Evolutionary conservation across 2,113 vertebrate genomes (phyloP), one percentile per base, ranked within the genome.

Genomic region (Tupaia chinensis): DNA sequence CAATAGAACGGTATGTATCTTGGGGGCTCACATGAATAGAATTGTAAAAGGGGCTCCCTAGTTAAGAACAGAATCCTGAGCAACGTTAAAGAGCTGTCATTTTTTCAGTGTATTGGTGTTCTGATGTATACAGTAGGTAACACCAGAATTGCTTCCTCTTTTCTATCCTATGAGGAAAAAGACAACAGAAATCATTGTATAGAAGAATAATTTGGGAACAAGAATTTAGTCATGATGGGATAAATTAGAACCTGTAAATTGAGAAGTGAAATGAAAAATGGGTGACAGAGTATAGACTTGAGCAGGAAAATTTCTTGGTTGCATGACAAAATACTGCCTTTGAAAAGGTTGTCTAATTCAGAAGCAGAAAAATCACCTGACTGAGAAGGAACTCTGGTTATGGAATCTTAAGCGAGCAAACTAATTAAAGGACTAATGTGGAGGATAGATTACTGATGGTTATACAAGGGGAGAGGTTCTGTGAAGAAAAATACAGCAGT

Each of bases 61-160:
- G 20, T 14, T 69, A 86, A 86, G 20, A 82, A 58, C 23, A 93
- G 69, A 68, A 66, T 69, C 23, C 86, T 70, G 27, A 87, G 72
- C 81, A 80, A 19, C 82, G 34, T n/a, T 32, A 29, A 86, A 76
- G 56, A 54, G 83, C n/a, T 76, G 4, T 66, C 8, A 60, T 82
- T 93, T 96, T 94, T 94, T 86, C 78, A 86, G 6, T 53, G 4
- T 68, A 34, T 54, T 7, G 5, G 81, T 93, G 9, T 61, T 88
- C 27, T 65, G 16, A 95, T 84, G 32, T 80, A 34, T 9, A 32
- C 44, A 78, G 10, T 65, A 53, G 23, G 22, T 66, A 82, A 87
- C 14, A 88, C 16, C 66, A 20, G 72, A 82, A 95, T 34, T 63
- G 32, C 7, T 91, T 81, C 27, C 61, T 76, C 58, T 58, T 86